Percentiles rank a stretch among this genome's conserved stretches.
These are phyloP conservation scores for Automeris io DNA, from an alignment of 2,888 invertebrate species.

Conservation along the genomic window DNA sequence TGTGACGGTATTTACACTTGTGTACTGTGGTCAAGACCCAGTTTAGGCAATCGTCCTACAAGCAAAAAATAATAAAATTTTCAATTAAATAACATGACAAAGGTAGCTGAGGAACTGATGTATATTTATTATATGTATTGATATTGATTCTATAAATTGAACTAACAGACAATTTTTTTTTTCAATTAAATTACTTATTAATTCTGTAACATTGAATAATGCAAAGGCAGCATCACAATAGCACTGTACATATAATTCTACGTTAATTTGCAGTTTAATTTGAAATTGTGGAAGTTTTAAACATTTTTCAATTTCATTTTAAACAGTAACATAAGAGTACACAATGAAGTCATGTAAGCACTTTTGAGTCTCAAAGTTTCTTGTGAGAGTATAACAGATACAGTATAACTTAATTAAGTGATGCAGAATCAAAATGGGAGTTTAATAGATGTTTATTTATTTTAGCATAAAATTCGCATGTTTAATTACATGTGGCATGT, in stretches of 20 bases:
- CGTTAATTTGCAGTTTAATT: too few relatives aligned
- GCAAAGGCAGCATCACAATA: not conserved
- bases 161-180: not conserved
- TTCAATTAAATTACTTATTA: not conserved
- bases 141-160: too few relatives aligned
- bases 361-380: conserved; percentile 13
- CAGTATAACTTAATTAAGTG: conserved; percentile 19
- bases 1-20: too few relatives aligned
- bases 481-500: not conserved
- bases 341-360: conserved; percentile 15
- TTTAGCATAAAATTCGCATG: conserved; percentile 2
- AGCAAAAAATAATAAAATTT: too few relatives aligned
- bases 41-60: too few relatives aligned
- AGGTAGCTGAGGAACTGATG: too few relatives aligned
- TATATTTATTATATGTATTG: too few relatives aligned
- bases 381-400: conserved; percentile 12
- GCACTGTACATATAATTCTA: not conserved
- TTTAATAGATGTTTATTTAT: conserved; percentile 7
- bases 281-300: not conserved
- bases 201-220: not conserved
- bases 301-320: not conserved
- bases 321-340: conserved; percentile 2
- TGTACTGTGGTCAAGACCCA: too few relatives aligned
- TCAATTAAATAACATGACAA: too few relatives aligned
- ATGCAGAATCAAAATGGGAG: conserved; percentile 5